Conservation (phyloP, 2,888 invertebrate genomes). For the Leptopterna dolabrata region DNA sequence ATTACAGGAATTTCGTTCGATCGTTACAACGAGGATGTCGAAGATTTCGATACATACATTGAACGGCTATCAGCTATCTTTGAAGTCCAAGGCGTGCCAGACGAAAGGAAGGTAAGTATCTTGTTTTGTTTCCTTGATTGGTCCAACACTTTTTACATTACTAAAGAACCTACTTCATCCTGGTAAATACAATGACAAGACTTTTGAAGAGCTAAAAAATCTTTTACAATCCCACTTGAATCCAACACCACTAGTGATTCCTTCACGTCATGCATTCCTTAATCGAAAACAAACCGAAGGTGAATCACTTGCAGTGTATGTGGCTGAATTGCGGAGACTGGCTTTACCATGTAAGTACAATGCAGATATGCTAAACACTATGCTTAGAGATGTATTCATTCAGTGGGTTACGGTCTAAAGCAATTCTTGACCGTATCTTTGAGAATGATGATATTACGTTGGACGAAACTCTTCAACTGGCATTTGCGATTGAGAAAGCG, state of each 20-base stretch:
- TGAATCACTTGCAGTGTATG: background rate
- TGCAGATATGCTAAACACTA: background rate
- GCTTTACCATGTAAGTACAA: slow-evolving; percentile 15
- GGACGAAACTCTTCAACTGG: slow-evolving; percentile 13
- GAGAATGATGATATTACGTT: slow-evolving; percentile 39
- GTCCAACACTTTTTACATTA: slow-evolving; percentile 12
- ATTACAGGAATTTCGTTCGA: slow-evolving; percentile 29
- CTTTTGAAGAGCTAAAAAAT: slow-evolving; percentile 9
- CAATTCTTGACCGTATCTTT: slow-evolving; percentile 32
- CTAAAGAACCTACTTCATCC: slow-evolving; percentile 31
- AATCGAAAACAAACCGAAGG: slow-evolving; percentile 45
- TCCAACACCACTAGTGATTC: slow-evolving; percentile 23
- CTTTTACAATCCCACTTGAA: too few species aligned
- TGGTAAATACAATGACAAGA: background rate
- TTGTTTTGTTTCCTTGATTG: slow-evolving; percentile 24
- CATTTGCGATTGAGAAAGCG: too few species aligned
- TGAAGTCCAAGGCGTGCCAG: slow-evolving; percentile 16
- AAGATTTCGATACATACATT: too few species aligned
- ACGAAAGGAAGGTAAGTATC: background rate
- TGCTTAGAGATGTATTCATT: slow-evolving; percentile 43
- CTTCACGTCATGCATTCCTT: slow-evolving; percentile 32
- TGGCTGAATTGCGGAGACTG: slow-evolving; percentile 34
- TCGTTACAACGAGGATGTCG: too few species aligned
- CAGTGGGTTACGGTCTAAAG: too few species aligned
- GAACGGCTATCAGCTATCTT: slow-evolving; percentile 23